Evolutionary conservation across 2,888 invertebrate genomes (phyloP), one percentile per base, ranked within the genome.

Genomic region (Cyaniris semiargus): DNA sequence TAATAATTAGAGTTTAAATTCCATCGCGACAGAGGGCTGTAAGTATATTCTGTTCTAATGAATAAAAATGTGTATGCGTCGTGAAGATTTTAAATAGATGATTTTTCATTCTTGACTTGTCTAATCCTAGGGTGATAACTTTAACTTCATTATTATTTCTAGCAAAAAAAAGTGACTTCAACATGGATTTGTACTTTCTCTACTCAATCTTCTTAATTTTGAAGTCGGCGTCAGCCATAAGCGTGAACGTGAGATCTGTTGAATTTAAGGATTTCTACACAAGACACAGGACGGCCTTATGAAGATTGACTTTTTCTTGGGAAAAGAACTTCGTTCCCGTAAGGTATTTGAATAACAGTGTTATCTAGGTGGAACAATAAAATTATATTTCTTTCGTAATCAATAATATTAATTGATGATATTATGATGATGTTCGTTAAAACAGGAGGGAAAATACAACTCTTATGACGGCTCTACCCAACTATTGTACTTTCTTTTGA

Each of bases 391-490:
- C n/a, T 58, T 58, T 58, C 18, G 7, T 58, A 44, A 44, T 44
- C 3, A 58, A 21, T 8, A 58, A 58, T 21, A n/a, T 8, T 21
- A 58, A 21, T 58, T 27, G 3, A 58, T 58, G 77, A 53, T 75
- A 70, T 60, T 44, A 60, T 70, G 58, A 58, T 58, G 10, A 58
- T 60, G n/a, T 66, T 6, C 75, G 78, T 76, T 77, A 71, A 79
- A 79, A 76, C 79, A 80, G 76, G 76, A 66, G 76, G 75, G 78
- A 77, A 77, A 79, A 78, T 79, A 77, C 85, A 86, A 84, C 78
- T 15, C 86, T 86, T 85, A 85, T 85, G 84, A 86, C 84, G 86
- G 85, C 85, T 85, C 78, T 82, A 83, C 86, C 85, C 83, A 80
- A 83, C 85, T 77, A 79, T 83, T 83, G 81, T 83, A 70, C 78